phyloP scores from a whole-genome alignment of 2,888 invertebrate genomes.

The Xestia ashworthii region DNA sequence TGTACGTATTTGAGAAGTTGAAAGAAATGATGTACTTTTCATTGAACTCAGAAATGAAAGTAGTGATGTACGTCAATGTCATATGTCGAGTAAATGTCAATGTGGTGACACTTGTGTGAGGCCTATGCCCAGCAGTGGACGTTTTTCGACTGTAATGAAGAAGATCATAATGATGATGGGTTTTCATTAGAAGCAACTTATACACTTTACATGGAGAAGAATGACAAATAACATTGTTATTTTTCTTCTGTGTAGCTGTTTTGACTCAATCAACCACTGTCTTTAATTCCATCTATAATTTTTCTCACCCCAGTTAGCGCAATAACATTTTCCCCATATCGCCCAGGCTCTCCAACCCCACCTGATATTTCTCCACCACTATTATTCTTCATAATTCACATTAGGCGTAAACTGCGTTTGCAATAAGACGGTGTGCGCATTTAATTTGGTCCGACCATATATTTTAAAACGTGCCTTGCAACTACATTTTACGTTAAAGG shows the following conservation, averaged over 20 bases:
- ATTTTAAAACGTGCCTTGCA: conserved; percentile 78
- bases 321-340: conserved; percentile 12
- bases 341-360: neutral
- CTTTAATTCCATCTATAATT: neutral
- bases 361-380: conserved; percentile 47
- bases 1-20: conserved; percentile 6
- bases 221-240: too few species aligned
- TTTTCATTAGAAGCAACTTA: too few species aligned
- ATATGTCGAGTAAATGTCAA: too few species aligned
- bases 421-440: conserved; percentile 68
- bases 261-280: neutral
- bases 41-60: neutral
- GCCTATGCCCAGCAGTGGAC: too few species aligned
- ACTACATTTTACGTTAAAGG: conserved; percentile 78
- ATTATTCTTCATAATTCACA: conserved; percentile 68
- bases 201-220: too few species aligned
- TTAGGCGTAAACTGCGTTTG: conserved; percentile 64
- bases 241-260: too few species aligned
- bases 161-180: too few species aligned
- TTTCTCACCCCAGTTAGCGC: neutral
- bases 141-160: too few species aligned
- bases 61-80: too few species aligned
- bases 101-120: too few species aligned
- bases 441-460: conserved; percentile 80
- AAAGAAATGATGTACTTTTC: neutral